These are phyloP conservation scores for Epinotia bilunana DNA, from an alignment of 2,888 invertebrate species.

Conservation along the genomic window DNA sequence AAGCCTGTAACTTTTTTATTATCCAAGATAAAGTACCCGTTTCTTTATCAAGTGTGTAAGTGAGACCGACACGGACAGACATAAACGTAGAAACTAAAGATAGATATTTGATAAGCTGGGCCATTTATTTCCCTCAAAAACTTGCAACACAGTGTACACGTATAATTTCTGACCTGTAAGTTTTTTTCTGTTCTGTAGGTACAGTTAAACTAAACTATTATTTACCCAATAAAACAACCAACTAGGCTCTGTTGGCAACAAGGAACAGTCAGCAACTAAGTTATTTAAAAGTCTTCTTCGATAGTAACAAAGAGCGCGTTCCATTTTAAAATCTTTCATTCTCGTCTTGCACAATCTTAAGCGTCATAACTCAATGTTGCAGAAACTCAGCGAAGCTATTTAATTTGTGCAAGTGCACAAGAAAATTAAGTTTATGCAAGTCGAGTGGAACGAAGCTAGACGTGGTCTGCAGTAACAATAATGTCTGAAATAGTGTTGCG, in stretches of 20 bases:
- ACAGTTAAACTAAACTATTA: neutral
- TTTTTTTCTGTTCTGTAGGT: neutral
- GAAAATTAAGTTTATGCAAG: constrained; percentile 55
- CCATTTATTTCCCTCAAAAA: no score
- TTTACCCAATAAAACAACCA: constrained; percentile 27
- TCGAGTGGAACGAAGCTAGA: constrained; percentile 43
- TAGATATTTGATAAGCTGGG: neutral
- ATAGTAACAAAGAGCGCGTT: constrained; percentile 44
- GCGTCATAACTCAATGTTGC: constrained; percentile 49
- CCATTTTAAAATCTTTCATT: constrained; percentile 48
- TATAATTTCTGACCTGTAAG: neutral
- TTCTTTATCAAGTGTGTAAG: no score
- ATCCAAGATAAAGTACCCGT: no score
- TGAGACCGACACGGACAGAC: no score
- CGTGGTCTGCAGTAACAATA: constrained; percentile 34
- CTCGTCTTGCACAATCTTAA: constrained; percentile 49
- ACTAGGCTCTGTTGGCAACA: constrained; percentile 29
- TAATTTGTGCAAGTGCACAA: constrained; percentile 57
- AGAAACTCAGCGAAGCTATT: constrained; percentile 54
- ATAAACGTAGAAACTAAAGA: no score
- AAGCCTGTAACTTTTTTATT: no score
- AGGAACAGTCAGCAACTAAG: constrained; percentile 37
- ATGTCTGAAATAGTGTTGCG: constrained; percentile 31
- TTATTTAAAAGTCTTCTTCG: constrained; percentile 44
- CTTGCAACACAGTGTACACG: no score